A percentile compares a stretch with the other conserved stretches of the same genome.
phyloP scores from a whole-genome alignment of 2,888 invertebrate genomes.

The Troides aeacus region DNA sequence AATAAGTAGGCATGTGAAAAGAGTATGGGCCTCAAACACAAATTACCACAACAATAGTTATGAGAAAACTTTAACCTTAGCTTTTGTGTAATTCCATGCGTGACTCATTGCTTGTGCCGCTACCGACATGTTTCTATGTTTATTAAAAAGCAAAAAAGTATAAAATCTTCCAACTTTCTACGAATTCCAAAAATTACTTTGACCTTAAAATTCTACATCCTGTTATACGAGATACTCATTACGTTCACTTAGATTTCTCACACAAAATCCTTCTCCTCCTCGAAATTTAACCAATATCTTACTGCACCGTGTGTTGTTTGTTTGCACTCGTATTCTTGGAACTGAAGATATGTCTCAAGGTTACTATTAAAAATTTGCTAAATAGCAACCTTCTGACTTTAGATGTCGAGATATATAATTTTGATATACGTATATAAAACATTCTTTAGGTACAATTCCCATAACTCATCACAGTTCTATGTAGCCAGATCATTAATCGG shows the following conservation, averaged over 20 bases:
- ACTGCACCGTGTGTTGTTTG: no score
- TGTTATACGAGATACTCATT: not conserved
- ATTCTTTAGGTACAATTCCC: no score
- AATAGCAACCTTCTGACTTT: no score
- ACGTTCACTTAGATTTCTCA: not conserved
- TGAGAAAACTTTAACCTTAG: slow-evolving; percentile 8
- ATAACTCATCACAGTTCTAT: no score
- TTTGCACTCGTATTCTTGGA: no score
- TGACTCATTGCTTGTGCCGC: not conserved
- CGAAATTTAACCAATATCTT: no score
- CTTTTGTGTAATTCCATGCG: not conserved
- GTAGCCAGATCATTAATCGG: no score
- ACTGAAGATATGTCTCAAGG: no score
- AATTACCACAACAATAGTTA: slow-evolving; percentile 17
- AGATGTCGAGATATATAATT: no score
- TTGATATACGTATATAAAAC: no score
- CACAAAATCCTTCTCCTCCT: not conserved
- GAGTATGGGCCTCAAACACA: not conserved
- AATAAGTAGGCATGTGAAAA: slow-evolving; percentile 8
- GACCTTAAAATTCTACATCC: not conserved
- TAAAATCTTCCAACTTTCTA: not conserved
- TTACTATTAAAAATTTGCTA: no score
- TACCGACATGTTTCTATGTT: not conserved
- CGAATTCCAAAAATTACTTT: not conserved
- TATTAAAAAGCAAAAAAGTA: not conserved